Conservation (phyloP, 2,797 vertebrate genomes). For the Pterois miles region DNA sequence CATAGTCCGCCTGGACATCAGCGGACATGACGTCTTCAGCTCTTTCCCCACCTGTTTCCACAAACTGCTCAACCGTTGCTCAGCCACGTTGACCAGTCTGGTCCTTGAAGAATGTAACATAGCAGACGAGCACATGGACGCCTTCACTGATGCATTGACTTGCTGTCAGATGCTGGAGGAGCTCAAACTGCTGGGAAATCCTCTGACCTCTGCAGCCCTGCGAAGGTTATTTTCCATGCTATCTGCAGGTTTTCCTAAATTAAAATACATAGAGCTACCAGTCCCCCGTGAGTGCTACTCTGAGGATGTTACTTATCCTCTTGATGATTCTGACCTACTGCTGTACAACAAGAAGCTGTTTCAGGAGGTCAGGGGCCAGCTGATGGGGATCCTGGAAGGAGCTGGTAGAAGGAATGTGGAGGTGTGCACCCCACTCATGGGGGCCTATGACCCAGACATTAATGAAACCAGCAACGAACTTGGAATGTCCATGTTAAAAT, state of each 20-base stretch:
- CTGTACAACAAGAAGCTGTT: constrained; percentile 88
- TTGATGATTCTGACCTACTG: constrained; percentile 84
- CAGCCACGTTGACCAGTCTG: constrained; percentile 84
- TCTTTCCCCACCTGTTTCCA: constrained; percentile 86
- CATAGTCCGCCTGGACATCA: constrained; percentile 90
- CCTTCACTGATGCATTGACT: constrained; percentile 80
- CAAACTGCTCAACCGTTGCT: constrained; percentile 88
- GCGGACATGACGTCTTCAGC: constrained; percentile 88
- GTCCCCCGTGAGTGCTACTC: constrained; percentile 94
- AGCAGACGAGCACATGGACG: constrained; percentile 83
- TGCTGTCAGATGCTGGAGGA: constrained; percentile 86
- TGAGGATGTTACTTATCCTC: constrained; percentile 85
- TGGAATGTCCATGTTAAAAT: constrained; percentile 87
- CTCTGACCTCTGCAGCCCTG: constrained; percentile 85
- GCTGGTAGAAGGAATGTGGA: constrained; percentile 85
- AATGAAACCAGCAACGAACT: constrained; percentile 94
- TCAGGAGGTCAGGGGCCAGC: constrained; percentile 78
- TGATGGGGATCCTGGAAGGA: constrained; percentile 83
- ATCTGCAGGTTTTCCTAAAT: constrained; percentile 78
- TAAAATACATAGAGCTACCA: constrained; percentile 90
- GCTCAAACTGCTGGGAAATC: constrained; percentile 93
- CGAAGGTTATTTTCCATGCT: constrained; percentile 84
- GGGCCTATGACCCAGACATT: constrained; percentile 91
- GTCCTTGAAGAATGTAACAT: constrained; percentile 92
- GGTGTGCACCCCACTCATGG: constrained; percentile 88